phyloP scores from a whole-genome alignment of 2,888 invertebrate genomes.

The Salpingus planirostris region DNA sequence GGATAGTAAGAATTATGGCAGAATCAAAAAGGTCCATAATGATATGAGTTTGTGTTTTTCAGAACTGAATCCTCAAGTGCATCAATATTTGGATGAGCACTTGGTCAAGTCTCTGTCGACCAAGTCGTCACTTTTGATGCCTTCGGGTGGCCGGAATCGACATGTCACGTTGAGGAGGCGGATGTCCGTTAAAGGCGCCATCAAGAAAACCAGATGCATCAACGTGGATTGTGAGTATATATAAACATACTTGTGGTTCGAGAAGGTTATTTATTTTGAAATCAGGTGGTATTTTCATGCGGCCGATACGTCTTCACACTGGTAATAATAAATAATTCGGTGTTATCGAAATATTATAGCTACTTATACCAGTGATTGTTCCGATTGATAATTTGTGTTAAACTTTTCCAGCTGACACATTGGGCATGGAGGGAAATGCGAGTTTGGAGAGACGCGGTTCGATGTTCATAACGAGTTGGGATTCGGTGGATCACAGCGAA shows the following conservation, averaged over 20 bases:
- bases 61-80: conserved; percentile 74
- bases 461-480: conserved; percentile 34
- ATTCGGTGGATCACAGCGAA: conserved; percentile 35
- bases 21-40: background rate
- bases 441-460: conserved; percentile 49
- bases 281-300: conserved; percentile 20
- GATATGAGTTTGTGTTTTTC: conserved; percentile 18
- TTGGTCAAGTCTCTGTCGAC: conserved; percentile 70
- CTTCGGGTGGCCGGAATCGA: conserved; percentile 45
- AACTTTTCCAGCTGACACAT: conserved; percentile 62
- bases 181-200: conserved; percentile 87
- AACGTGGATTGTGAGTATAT: conserved; percentile 75
- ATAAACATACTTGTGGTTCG: too few species aligned
- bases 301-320: conserved; percentile 8
- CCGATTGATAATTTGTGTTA: too few species aligned
- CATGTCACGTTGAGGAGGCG: conserved; percentile 56
- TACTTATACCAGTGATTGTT: too few species aligned
- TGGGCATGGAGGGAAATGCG: conserved; percentile 64
- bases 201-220: conserved; percentile 88
- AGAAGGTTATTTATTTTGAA: conserved; percentile 1
- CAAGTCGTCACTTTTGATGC: conserved; percentile 57
- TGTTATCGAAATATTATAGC: too few species aligned
- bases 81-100: conserved; percentile 80
- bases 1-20: conserved; percentile 51
- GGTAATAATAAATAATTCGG: too few species aligned